Percentiles rank a stretch among this genome's conserved stretches.
Evolutionary conservation across 2,888 invertebrate genomes (phyloP).

Genomic region (Dioctria rufipes): DNA sequence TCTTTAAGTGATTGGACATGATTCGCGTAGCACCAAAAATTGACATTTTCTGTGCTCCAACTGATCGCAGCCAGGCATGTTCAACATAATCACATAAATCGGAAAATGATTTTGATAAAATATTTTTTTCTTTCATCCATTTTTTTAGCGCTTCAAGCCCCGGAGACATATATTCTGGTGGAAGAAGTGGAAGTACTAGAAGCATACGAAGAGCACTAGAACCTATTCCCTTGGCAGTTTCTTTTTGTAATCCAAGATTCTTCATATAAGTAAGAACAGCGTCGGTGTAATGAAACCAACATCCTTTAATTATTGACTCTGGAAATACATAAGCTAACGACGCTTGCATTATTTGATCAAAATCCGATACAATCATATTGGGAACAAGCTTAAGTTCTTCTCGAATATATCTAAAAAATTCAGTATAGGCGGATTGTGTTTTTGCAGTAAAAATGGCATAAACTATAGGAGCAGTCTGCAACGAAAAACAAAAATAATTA

Average conservation of each 20-base stretch:
- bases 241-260: conserved; percentile 60
- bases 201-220: conserved; percentile 63
- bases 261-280: conserved; percentile 62
- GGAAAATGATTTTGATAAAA: conserved; percentile 58
- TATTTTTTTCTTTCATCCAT: conserved; percentile 63
- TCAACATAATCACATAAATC: conserved; percentile 63
- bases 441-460: conserved; percentile 61
- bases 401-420: conserved; percentile 62
- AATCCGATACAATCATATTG: conserved; percentile 62
- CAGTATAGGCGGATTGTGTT: conserved; percentile 60
- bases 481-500: not conserved
- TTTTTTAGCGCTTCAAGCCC: conserved; percentile 63
- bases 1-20: conserved; percentile 62
- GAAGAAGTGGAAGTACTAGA: conserved; percentile 63
- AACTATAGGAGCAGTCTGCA: conserved; percentile 61
- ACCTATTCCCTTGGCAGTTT: conserved; percentile 62
- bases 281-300: conserved; percentile 63
- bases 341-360: conserved; percentile 61
- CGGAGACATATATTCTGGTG: conserved; percentile 63
- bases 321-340: conserved; percentile 61
- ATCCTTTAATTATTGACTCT: conserved; percentile 63
- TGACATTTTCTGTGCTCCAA: conserved; percentile 64
- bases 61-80: conserved; percentile 61
- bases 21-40: conserved; percentile 63
- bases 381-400: conserved; percentile 61